Conservation (phyloP, 2,888 invertebrate species). For the Mesorhabditis belari region DNA sequence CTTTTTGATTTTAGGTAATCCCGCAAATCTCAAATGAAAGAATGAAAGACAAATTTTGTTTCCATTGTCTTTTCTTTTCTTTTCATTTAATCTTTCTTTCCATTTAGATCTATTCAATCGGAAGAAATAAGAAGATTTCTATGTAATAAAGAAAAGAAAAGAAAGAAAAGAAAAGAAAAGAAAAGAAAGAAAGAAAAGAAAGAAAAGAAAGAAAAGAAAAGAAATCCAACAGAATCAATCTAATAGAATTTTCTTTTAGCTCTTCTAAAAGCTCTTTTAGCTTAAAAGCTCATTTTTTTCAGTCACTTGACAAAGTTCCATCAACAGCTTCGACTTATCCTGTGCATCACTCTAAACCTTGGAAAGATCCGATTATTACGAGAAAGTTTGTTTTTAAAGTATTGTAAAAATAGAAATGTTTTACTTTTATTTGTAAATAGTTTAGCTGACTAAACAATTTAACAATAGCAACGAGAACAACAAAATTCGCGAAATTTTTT, state of each 20-base stretch:
- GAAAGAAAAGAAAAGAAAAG: background rate
- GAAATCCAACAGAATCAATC: background rate
- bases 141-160: too few species aligned
- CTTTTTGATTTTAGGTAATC: background rate
- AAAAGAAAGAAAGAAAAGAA: too few species aligned
- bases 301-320: background rate
- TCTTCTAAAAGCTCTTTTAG: too few species aligned
- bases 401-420: too few species aligned
- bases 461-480: too few species aligned
- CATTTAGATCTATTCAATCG: background rate
- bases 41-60: background rate
- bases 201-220: background rate
- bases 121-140: too few species aligned
- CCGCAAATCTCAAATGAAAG: background rate
- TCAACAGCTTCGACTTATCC: background rate
- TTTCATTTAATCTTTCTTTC: background rate
- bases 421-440: too few species aligned
- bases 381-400: too few species aligned
- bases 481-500: too few species aligned
- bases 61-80: background rate
- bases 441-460: too few species aligned
- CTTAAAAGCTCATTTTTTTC: too few species aligned
- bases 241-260: too few species aligned
- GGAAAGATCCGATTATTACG: background rate
- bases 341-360: background rate